phyloP scores from a whole-genome alignment of 2,113 vertebrate species.

The Hemichromis elongatus region DNA sequence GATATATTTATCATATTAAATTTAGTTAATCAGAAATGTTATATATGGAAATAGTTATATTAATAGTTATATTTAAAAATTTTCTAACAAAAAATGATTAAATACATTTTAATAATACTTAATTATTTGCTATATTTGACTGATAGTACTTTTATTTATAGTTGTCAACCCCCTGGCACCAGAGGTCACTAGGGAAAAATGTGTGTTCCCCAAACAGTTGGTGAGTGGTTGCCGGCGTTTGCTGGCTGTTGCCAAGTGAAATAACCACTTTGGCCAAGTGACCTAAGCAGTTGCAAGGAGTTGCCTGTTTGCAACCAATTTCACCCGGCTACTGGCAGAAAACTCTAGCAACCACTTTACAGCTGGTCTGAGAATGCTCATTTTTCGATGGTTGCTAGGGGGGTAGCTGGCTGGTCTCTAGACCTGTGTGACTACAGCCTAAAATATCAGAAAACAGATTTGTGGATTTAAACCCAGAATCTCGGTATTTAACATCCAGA shows the following conservation, averaged over 20 bases:
- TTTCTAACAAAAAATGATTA: rapidly evolving
- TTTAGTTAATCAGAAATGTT: not conserved
- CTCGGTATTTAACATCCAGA: not conserved
- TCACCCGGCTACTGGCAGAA: not conserved
- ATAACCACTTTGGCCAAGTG: no score
- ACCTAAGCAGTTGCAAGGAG: not conserved
- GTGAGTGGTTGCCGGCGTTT: not conserved
- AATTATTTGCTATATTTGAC: not conserved
- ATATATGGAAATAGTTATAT: not conserved
- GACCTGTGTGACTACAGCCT: not conserved
- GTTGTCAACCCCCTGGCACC: not conserved
- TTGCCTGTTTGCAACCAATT: not conserved
- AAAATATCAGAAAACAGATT: not conserved
- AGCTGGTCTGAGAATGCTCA: not conserved
- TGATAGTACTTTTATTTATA: not conserved
- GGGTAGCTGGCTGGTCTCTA: not conserved
- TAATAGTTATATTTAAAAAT: not conserved
- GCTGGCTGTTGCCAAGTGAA: not conserved
- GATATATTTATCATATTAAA: not conserved
- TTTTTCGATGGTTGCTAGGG: not conserved
- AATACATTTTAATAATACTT: not conserved
- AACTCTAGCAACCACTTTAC: not conserved
- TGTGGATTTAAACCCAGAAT: rapidly evolving
- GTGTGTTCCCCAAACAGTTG: not conserved
- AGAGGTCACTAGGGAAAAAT: not conserved